Percentiles rank a stretch among this genome's conserved stretches.
These are phyloP conservation scores for Camelus bactrianus DNA, from an alignment of 2,113 vertebrate species.

Conservation along the genomic window DNA sequence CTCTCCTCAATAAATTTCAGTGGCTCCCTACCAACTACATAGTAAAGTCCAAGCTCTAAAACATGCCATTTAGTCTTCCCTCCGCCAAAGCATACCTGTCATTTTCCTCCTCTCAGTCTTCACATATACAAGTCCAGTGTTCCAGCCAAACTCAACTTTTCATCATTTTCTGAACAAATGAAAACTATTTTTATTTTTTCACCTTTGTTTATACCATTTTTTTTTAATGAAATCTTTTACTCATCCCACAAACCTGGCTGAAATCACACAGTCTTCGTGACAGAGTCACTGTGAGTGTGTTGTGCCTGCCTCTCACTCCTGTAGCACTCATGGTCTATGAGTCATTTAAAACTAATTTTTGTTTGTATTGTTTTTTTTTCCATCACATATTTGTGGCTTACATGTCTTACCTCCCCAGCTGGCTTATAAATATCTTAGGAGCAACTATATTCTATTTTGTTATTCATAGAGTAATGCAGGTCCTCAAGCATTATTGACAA, in stretches of 20 bases:
- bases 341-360: slow-evolving; percentile 1
- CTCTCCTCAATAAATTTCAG: background rate
- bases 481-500: background rate
- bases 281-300: background rate
- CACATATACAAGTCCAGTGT: background rate
- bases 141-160: background rate
- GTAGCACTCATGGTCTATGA: background rate
- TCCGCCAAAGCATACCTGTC: background rate
- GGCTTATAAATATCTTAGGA: background rate
- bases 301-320: background rate
- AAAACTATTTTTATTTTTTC: background rate
- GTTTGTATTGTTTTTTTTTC: background rate
- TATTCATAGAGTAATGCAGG: background rate
- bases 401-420: background rate
- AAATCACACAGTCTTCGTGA: background rate
- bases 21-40: background rate
- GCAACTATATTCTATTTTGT: background rate
- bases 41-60: background rate
- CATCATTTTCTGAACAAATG: background rate
- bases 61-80: background rate
- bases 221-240: background rate
- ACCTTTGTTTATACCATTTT: background rate
- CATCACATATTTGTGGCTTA: background rate
- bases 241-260: background rate
- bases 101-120: background rate